Conservation (phyloP, 2,888 invertebrate genomes). For the Dioctria rufipes region DNA sequence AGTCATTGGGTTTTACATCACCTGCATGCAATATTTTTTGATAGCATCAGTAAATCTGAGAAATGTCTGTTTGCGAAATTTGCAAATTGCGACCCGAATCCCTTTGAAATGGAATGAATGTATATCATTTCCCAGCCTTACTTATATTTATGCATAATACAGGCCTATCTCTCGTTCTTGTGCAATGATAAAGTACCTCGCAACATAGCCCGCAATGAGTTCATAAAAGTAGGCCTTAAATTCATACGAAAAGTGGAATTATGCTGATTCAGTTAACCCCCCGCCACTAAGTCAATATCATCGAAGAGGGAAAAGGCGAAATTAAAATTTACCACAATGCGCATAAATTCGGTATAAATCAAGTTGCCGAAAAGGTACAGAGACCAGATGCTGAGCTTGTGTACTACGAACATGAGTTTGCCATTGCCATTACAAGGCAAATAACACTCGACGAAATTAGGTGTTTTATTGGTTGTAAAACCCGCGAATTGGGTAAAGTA, state of each 20-base stretch:
- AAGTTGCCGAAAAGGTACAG: background rate
- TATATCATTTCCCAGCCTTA: background rate
- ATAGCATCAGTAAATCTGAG: background rate
- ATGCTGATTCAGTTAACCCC: slow-evolving; percentile 25
- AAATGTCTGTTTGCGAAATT: slow-evolving; percentile 8
- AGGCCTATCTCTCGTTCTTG: background rate
- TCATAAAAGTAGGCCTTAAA: slow-evolving; percentile 5
- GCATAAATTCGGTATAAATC: slow-evolving; percentile 32
- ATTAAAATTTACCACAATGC: slow-evolving; percentile 39
- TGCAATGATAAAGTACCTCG: background rate
- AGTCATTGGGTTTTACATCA: background rate
- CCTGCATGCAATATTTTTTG: background rate
- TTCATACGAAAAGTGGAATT: slow-evolving; percentile 4
- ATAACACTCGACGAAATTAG: slow-evolving; percentile 38
- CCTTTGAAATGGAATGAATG: background rate
- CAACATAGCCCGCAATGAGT: background rate
- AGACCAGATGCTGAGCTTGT: slow-evolving; percentile 17
- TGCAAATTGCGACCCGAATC: background rate
- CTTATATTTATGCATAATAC: background rate
- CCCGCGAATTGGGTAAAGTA: slow-evolving; percentile 16
- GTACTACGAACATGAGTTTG: slow-evolving; percentile 35
- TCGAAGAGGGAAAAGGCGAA: background rate
- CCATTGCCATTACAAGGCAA: slow-evolving; percentile 35
- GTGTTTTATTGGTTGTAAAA: slow-evolving; percentile 36
- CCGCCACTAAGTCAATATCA: slow-evolving; percentile 5